Conservation (phyloP, 2,113 vertebrate species). For the Heliornis fulica region DNA sequence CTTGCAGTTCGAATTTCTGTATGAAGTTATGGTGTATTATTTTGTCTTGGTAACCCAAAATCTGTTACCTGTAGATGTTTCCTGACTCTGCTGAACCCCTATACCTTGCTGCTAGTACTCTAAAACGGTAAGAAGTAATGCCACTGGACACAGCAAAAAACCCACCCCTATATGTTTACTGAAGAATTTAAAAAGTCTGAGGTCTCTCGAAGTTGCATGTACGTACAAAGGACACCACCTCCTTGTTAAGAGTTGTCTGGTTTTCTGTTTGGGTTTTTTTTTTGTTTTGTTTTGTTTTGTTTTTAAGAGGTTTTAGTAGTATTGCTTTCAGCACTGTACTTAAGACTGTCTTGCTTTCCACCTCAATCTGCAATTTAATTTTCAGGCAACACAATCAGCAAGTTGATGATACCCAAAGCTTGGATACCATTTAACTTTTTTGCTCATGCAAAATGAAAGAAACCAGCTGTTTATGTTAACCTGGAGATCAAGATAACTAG, state of each 20-base stretch:
- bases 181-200: not conserved
- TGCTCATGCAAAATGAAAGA: not conserved
- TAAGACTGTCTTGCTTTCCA: not conserved
- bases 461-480: not conserved
- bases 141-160: not conserved
- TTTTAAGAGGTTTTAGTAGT: not conserved
- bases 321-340: not conserved
- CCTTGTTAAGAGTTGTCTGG: not conserved
- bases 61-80: not conserved
- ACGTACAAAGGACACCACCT: no score
- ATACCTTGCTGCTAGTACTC: not conserved
- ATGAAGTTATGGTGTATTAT: not conserved
- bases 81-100: not conserved
- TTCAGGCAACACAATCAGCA: not conserved
- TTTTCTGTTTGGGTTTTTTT: no score
- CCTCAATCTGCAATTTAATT: not conserved
- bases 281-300: not conserved
- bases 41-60: not conserved
- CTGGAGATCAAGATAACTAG: not conserved
- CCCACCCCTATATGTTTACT: not conserved
- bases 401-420: not conserved
- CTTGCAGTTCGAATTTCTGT: not conserved
- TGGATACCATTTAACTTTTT: not conserved
- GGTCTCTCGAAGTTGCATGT: not conserved
- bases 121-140: not conserved